phyloP scores from a whole-genome alignment of 2,888 invertebrate species.

The Tetranychus piercei region DNA sequence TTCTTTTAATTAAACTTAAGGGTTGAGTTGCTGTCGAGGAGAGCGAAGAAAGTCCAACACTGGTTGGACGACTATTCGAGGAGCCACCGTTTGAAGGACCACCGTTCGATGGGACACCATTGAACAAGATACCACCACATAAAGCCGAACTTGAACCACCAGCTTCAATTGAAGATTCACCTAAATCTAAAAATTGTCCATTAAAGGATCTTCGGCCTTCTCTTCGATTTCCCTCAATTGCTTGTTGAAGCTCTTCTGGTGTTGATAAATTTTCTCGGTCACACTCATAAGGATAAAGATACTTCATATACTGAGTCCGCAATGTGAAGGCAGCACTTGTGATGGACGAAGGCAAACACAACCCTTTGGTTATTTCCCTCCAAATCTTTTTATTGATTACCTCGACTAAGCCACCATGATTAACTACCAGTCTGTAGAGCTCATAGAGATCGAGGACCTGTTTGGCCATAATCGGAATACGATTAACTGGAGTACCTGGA shows the following conservation, averaged over 20 bases:
- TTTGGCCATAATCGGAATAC: constrained; percentile 99
- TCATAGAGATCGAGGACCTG: constrained; percentile 93
- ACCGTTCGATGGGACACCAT: background rate
- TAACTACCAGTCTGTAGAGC: constrained; percentile 88
- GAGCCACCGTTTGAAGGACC: background rate
- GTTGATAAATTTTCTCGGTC: constrained; percentile 81
- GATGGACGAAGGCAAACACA: constrained; percentile 90
- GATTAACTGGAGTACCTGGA: constrained; percentile 86
- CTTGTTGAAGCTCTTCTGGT: constrained; percentile 82
- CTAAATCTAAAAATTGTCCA: constrained; percentile 41
- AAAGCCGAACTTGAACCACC: background rate
- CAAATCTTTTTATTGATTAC: constrained; percentile 99
- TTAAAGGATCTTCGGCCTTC: constrained; percentile 84
- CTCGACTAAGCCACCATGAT: constrained; percentile 91
- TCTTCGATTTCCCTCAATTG: constrained; percentile 91
- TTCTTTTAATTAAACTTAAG: constrained; percentile 9
- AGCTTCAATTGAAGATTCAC: constrained; percentile 18
- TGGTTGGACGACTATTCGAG: background rate
- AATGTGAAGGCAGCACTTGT: constrained; percentile 97
- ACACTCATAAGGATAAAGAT: constrained; percentile 94
- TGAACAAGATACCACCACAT: background rate
- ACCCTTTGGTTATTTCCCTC: constrained; percentile 99
- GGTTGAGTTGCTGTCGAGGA: too few relatives aligned
- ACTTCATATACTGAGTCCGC: constrained; percentile 99
- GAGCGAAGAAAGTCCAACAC: too few relatives aligned